A percentile compares a stretch with the other conserved stretches of the same genome.
These are phyloP conservation scores for Ennomos fuscantarius DNA, from an alignment of 2,888 invertebrate genomes.

Conservation along the genomic window DNA sequence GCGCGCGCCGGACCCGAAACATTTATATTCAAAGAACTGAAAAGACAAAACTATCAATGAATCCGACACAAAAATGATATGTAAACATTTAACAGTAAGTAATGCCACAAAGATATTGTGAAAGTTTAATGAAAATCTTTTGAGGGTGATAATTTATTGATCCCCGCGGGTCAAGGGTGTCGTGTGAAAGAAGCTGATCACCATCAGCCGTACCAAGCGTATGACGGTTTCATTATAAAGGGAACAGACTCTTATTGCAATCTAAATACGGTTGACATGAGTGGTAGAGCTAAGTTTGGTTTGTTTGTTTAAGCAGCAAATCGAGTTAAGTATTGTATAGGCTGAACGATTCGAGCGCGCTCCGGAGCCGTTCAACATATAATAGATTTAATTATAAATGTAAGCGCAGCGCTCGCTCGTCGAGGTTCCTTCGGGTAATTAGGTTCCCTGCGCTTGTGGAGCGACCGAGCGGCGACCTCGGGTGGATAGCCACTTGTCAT, in stretches of 20 bases:
- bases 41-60: background rate
- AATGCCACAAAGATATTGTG: slow-evolving; percentile 34
- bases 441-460: too few species aligned
- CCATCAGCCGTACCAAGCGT: slow-evolving; percentile 16
- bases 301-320: slow-evolving; percentile 48
- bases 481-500: too few species aligned
- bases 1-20: too few species aligned
- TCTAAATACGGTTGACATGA: slow-evolving; percentile 6
- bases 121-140: slow-evolving; percentile 42
- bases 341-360: slow-evolving; percentile 35
- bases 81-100: slow-evolving; percentile 5
- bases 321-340: slow-evolving; percentile 44
- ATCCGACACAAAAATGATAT: slow-evolving; percentile 3
- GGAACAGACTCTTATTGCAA: slow-evolving; percentile 2
- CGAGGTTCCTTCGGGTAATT: too few species aligned
- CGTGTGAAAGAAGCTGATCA: slow-evolving; percentile 49
- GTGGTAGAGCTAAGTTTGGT: slow-evolving; percentile 2
- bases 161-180: slow-evolving; percentile 45
- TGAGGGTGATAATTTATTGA: slow-evolving; percentile 44
- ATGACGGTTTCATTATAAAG: background rate
- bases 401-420: slow-evolving; percentile 27
- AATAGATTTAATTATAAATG: slow-evolving; percentile 54
- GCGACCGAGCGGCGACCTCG: too few species aligned
- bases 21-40: background rate
- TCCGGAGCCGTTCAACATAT: slow-evolving; percentile 41